Evolutionary conservation across 2,797 vertebrate genomes (phyloP).

Genomic region (Parauchenoglanis punctatus): DNA sequence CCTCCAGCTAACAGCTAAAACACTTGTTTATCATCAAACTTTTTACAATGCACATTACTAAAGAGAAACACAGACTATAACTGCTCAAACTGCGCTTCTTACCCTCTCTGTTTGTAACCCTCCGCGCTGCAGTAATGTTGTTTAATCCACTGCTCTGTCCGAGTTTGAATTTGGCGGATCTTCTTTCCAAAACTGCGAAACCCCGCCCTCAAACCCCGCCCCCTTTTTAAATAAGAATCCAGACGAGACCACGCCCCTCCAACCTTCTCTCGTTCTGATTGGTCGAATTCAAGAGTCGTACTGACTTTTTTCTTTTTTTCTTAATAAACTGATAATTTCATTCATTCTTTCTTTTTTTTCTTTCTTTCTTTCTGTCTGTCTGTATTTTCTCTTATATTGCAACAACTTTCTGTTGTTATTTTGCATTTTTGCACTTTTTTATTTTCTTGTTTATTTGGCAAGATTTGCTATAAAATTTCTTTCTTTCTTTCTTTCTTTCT

Average conservation of each 20-base stretch:
- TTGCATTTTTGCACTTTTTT: not conserved
- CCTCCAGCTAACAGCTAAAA: not conserved
- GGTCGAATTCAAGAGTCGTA: not conserved
- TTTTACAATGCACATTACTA: not conserved
- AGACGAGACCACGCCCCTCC: not conserved
- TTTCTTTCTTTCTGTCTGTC: not conserved
- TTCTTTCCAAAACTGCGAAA: not conserved
- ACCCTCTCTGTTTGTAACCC: not conserved
- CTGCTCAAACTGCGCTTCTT: not conserved
- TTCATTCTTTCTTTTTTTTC: not conserved
- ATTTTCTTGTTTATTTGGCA: not conserved
- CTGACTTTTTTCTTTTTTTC: not conserved
- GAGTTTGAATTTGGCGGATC: conserved; percentile 80
- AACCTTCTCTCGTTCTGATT: not conserved
- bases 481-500: too few species aligned
- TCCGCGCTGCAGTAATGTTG: not conserved
- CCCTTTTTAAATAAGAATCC: not conserved
- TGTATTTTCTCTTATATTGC: not conserved
- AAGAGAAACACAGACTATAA: not conserved
- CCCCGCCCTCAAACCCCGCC: not conserved
- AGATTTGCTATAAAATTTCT: too few species aligned
- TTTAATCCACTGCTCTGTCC: conserved; percentile 38
- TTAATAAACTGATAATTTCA: not conserved
- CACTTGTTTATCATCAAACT: not conserved
- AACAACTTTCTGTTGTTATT: not conserved